Percentiles rank a stretch among this genome's conserved stretches.
phyloP scores from a whole-genome alignment of 2,797 vertebrate genomes.

The Forpus xanthops region DNA sequence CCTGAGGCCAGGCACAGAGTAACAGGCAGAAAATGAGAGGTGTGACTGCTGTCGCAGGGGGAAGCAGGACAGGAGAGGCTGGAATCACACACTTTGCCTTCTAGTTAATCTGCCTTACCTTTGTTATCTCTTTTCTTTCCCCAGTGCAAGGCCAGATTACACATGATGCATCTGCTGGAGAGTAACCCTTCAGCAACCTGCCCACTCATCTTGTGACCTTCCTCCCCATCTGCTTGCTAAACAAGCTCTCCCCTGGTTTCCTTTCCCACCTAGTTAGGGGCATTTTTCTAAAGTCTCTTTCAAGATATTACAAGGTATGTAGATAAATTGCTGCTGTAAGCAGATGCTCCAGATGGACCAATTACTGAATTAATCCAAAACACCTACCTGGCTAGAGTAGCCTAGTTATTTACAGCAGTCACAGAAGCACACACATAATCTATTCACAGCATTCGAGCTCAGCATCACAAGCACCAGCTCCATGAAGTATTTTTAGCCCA shows the following conservation, averaged over 20 bases:
- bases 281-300: slow-evolving; percentile 14
- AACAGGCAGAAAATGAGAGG: slow-evolving; percentile 32
- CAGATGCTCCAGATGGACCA: slow-evolving; percentile 36
- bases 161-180: neutral
- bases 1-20: neutral
- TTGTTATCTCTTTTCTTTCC: neutral
- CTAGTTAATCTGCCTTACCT: slow-evolving; percentile 17
- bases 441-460: neutral
- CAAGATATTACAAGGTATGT: neutral
- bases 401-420: slow-evolving; percentile 29
- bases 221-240: slow-evolving; percentile 2
- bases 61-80: neutral
- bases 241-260: neutral
- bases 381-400: slow-evolving; percentile 23
- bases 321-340: slow-evolving; percentile 19
- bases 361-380: slow-evolving; percentile 47
- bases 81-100: neutral
- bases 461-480: neutral
- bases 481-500: neutral
- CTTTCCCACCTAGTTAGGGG: neutral
- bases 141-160: slow-evolving; percentile 12
- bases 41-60: neutral
- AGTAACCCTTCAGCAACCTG: slow-evolving; percentile 6
- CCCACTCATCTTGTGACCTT: neutral
- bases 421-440: neutral